These are phyloP conservation scores for Pteropus rufus DNA, from an alignment of 2,797 vertebrate species.

Conservation along the genomic window DNA sequence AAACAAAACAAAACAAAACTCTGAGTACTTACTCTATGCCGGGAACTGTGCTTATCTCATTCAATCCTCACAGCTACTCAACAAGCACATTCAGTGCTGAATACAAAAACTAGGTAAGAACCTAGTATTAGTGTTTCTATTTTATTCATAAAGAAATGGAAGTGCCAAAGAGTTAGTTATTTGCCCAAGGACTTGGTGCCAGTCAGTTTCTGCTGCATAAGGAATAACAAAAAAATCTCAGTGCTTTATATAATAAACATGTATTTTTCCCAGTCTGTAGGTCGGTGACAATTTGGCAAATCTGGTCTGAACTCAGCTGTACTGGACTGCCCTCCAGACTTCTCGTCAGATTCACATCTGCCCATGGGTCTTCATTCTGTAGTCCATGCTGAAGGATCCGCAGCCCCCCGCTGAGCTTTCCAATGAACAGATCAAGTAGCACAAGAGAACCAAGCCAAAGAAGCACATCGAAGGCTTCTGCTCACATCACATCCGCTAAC, in stretches of 20 bases:
- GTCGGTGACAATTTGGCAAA: neutral
- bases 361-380: neutral
- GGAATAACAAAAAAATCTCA: neutral
- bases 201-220: neutral
- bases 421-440: neutral
- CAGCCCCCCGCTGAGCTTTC: neutral
- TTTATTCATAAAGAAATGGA: neutral
- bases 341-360: neutral
- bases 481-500: fast-evolving
- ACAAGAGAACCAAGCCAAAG: neutral
- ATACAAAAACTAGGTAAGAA: too few relatives aligned
- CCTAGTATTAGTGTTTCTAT: neutral
- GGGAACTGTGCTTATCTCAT: neutral
- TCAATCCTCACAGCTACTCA: neutral
- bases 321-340: neutral
- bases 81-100: neutral
- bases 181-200: neutral
- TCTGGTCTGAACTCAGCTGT: neutral
- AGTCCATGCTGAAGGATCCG: neutral
- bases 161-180: neutral
- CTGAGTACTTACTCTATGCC: fast-evolving
- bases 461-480: neutral
- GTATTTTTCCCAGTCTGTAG: neutral
- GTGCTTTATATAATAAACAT: neutral
- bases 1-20: neutral